Base-by-base conservation (phyloP, 2,113 vertebrate genomes). In the Damaliscus lunatus region DNA sequence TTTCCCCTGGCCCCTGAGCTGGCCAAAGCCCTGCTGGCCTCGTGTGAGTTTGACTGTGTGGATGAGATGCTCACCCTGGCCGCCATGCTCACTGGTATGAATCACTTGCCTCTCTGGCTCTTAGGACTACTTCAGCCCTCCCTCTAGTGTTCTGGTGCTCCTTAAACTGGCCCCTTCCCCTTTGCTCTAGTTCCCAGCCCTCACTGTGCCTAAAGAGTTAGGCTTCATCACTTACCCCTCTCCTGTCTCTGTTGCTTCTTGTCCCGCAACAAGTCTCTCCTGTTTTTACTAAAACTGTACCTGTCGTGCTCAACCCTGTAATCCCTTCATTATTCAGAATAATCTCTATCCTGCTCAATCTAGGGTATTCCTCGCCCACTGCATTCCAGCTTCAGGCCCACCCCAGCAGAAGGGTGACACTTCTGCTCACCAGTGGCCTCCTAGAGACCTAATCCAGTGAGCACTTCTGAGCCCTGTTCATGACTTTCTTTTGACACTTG, bases 21-120 rank as follows among this genome's bases (percentile, higher is more conserved):
- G 93, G 99, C 99, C 98, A 99, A 99, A 98, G 99, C 99, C 3
- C 99, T 99, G 62, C 99, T 99, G 4, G 99, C 99, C 21, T 98
- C 99, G 43, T 99, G 99, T 29, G 99, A 99, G 98, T 99, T 99
- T 3, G 99, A 99, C 98, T 99, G 99, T 0, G 99, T 99, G 90
- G 99, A 99, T 12, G 99, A 99, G 98, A 99, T 99, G 99, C 99
- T 99, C 95, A 99, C 99, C 83, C 98, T 99, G 7, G 99, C 99
- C 0, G 99, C 99, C 96, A 99, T 99, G 99, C 99, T 99, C 87
- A 99, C 99, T 10, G 99, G 99, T 99, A 96, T 29, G 96, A 83
- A 89, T 78, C 82, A 0, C 0, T 2, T 17, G 62, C 40, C 13
- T 82, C 59, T 43, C 21, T 31, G 33, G 23, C 52, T 57, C 48